These are phyloP conservation scores for Drosophila tsacasi DNA, from an alignment of 1,140 invertebrate species.

Conservation along the genomic window DNA sequence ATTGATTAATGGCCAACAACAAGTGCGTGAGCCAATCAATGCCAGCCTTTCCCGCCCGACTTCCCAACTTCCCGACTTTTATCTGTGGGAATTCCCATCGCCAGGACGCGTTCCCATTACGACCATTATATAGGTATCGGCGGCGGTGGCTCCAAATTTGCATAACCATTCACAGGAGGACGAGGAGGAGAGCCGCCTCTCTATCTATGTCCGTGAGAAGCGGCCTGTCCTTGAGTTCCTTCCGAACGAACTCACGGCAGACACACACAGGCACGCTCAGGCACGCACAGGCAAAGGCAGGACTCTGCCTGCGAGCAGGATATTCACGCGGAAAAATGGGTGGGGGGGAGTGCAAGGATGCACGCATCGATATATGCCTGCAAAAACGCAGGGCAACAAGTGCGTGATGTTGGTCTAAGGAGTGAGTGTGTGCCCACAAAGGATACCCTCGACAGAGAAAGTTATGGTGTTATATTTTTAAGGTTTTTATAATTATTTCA, in stretches of 20 bases:
- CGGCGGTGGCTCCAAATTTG: constrained; percentile 41
- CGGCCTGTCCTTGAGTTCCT: constrained; percentile 48
- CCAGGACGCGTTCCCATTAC: constrained; percentile 23
- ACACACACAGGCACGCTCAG: not conserved
- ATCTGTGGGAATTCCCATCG: constrained; percentile 42
- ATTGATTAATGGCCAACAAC: constrained; percentile 75
- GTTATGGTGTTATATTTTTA: no score
- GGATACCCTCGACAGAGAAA: constrained; percentile 5
- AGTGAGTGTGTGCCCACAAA: no score
- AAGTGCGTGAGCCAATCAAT: constrained; percentile 70
- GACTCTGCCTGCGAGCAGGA: constrained; percentile 9
- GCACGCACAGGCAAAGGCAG: constrained; percentile 16
- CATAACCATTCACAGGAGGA: constrained; percentile 34
- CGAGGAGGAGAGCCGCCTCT: not conserved
- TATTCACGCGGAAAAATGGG: not conserved
- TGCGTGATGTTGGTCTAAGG: constrained; percentile 16
- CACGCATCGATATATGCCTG: constrained; percentile 42
- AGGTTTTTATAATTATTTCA: no score
- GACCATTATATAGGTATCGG: constrained; percentile 10
- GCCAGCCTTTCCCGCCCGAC: constrained; percentile 1
- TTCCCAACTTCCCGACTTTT: not conserved
- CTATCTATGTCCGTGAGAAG: constrained; percentile 31
- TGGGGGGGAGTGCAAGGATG: constrained; percentile 3
- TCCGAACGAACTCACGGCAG: no score
- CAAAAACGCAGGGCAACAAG: constrained; percentile 62